Base-by-base conservation (phyloP, 2,797 vertebrate species). In the Oophaga sylvatica region DNA sequence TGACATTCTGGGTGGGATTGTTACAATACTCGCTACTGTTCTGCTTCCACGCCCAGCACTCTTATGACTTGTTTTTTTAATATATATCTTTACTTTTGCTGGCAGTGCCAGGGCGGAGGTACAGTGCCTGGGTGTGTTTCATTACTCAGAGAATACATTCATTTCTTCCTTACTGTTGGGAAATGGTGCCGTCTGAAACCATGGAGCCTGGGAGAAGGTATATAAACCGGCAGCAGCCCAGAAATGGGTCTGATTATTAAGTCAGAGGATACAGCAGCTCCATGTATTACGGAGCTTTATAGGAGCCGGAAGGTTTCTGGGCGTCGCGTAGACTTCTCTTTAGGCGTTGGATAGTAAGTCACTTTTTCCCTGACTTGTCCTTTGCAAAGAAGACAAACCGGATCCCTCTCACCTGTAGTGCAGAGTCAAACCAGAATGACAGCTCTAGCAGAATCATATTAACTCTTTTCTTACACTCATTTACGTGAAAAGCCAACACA, bases 371-470 rank as follows among this genome's bases (percentile, higher is more conserved):
- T 65, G 29, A 60, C 41, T 65, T 62, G 79, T 53, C 79, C 62
- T 83, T 29, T 78, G 8, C 10, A 87, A 22, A 62, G 86, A 57
- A 78, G 86, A 83, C 70, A 87, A 87, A 87, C 86, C 81, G 53
- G 86, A 78, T 83, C 62, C 67, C 7, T 79, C 22, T 0, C n/a
- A 22, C 41, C 70, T 26, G 67, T 65, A 60, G 62, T 17, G 19
- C 11, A 73, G 59, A 29, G 26, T 8, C 26, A 79, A 83, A 87
- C 81, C 81, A 57, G 73, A 83, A 68, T 78, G 71, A n/a, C 81
- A 60, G 86, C 86, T 76, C 31, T 63, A 1, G 48, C 3, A 67
- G 67, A 75, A 56, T 65, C 22, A n/a, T 22, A 62, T 83, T 77
- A 83, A 77, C 70, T 41, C 45, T 67, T 87, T 15, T 75, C 41